Percentiles rank a stretch among this genome's conserved stretches.
phyloP scores from a whole-genome alignment of 2,888 invertebrate species.

The Acleris cristana region DNA sequence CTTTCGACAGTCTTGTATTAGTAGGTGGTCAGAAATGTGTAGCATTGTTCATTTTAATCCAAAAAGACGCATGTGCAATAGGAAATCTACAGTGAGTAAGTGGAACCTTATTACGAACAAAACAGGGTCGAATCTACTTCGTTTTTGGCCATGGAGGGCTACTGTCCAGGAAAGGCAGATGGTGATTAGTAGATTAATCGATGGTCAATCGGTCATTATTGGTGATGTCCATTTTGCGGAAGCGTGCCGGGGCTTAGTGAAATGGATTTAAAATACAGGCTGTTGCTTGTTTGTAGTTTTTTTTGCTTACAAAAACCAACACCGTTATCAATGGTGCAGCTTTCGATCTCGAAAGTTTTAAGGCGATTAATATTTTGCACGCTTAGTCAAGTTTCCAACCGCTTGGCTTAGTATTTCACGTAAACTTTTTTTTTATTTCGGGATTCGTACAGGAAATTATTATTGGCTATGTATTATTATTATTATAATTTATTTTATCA shows the following conservation, averaged over 20 bases:
- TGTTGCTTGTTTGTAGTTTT: neutral
- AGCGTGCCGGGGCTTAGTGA: slow-evolving; percentile 21
- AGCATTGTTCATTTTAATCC: too few relatives aligned
- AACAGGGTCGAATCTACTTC: too few relatives aligned
- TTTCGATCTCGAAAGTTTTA: neutral
- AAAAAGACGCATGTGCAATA: too few relatives aligned
- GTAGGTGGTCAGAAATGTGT: neutral
- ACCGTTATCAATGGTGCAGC: neutral
- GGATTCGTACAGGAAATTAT: too few relatives aligned
- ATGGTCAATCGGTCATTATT: slow-evolving; percentile 22
- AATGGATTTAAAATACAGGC: slow-evolving; percentile 24
- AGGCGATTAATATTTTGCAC: neutral
- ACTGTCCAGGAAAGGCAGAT: slow-evolving; percentile 25
- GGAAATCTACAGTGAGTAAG: too few relatives aligned
- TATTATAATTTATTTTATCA: too few relatives aligned
- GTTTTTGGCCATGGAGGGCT: too few relatives aligned
- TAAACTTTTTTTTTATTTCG: too few relatives aligned
- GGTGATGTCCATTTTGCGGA: slow-evolving; percentile 23
- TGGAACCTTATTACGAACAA: too few relatives aligned
- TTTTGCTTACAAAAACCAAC: neutral
- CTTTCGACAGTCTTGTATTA: slow-evolving; percentile 2
- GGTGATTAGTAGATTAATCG: slow-evolving; percentile 27
- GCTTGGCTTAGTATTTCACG: too few relatives aligned
- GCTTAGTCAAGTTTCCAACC: too few relatives aligned
- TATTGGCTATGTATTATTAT: too few relatives aligned